phyloP scores from a whole-genome alignment of 2,113 vertebrate species.

The Vidua macroura region DNA sequence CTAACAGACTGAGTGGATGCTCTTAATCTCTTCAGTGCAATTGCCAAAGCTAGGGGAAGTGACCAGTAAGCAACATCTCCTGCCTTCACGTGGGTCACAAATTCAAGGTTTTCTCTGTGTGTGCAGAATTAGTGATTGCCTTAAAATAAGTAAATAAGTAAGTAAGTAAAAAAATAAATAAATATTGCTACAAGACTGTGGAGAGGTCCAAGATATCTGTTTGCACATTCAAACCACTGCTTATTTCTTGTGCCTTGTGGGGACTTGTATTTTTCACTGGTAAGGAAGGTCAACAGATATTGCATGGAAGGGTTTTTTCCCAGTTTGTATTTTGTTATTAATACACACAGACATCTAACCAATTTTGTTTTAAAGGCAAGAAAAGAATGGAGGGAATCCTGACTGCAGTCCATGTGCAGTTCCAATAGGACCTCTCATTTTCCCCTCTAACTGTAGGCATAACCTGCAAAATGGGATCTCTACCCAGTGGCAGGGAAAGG shows the following conservation, averaged over 20 bases:
- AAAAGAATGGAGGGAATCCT: not conserved
- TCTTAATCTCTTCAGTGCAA: not conserved
- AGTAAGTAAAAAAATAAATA: not conserved
- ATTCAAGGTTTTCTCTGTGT: not conserved
- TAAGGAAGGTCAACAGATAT: not conserved
- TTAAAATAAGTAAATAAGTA: not conserved
- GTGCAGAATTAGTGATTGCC: not conserved
- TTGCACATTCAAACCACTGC: not conserved
- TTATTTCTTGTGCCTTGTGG: not conserved
- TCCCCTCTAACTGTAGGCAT: not conserved
- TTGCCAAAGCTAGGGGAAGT: not conserved
- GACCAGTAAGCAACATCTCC: not conserved
- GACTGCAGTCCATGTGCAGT: not conserved
- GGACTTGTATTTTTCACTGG: not conserved
- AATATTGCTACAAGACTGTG: rapidly evolving
- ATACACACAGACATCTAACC: not conserved
- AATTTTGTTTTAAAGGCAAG: not conserved
- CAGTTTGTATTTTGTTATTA: not conserved
- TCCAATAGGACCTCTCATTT: not conserved
- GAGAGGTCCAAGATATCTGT: not conserved
- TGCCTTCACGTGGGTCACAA: not conserved
- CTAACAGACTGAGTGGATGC: not conserved
- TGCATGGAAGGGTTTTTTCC: not conserved
- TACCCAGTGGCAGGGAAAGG: not conserved
- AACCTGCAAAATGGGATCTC: constrained; percentile 1